Evolutionary conservation across 1,140 invertebrate species (phyloP), one percentile per base, ranked within the genome.

Genomic region (Hyles vespertilio): DNA sequence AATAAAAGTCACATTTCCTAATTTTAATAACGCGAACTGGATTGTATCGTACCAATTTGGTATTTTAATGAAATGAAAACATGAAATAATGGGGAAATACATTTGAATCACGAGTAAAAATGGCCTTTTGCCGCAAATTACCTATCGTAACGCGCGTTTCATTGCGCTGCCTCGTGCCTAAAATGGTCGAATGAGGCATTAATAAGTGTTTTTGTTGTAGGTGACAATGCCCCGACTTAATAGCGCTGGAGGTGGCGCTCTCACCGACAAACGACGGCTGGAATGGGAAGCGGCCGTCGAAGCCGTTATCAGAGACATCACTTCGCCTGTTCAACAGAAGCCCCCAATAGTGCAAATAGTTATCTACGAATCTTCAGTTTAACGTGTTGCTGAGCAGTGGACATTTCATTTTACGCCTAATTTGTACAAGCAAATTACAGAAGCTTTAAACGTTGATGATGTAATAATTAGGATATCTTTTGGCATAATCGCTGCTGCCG

Each of bases 361-460:
- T 59, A 94, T 96, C 78, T 96, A 96, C 79, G 95, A 96, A 80
- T 94, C 94, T 45, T 94, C 94, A 2, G 93, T 95, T 3, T 95
- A 90, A 88, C 58, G 32, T 22, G 43, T 32, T 47, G 10, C 8
- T 51, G 34, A n/a, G 3, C 5, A 6, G 22, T 51, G 32, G 10
- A 50, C 9, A 50, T 34, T 51, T 47, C 33, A 34, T n/a, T n/a
- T 34, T 34, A 51, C 34, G 50, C 50, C 34, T 51, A 33, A 10
- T 51, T 40, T 40, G 22, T 40, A 48, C 46, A 48, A 48, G 7
- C 5, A 48, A 48, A n/a, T n/a, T 10, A 11, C 34, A 32, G 11
- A 32, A 43, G 43, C 36, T 54, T 51, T 33, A 34, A 12, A 44
- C 36, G 22, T 54, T 32, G 36, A 54, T 44, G 52, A 54, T 12